Evolutionary conservation across 2,888 invertebrate species (phyloP).

Genomic region (Pammene aurita): DNA sequence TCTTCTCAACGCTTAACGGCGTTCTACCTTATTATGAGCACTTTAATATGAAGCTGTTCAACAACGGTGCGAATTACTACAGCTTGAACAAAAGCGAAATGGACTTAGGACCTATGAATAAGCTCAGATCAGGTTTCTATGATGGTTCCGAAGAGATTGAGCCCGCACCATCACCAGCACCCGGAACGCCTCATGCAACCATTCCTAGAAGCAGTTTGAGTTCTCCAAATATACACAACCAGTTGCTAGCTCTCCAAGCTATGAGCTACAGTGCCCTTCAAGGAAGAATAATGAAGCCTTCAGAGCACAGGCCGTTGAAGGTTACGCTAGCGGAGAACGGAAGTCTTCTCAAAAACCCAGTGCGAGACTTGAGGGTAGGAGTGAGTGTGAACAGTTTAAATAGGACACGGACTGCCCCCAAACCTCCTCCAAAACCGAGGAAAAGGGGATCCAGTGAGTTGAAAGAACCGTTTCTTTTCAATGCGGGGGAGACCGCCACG

Average conservation of each 20-base stretch:
- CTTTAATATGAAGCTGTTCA: constrained; percentile 92
- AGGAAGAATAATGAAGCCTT: constrained; percentile 53
- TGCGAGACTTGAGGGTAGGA: constrained; percentile 60
- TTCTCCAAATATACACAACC: constrained; percentile 80
- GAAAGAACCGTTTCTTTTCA: constrained; percentile 90
- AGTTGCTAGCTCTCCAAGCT: constrained; percentile 73
- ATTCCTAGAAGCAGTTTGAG: constrained; percentile 78
- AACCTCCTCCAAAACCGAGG: constrained; percentile 91
- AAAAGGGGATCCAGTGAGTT: constrained; percentile 86
- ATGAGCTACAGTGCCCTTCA: constrained; percentile 60
- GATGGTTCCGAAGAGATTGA: constrained; percentile 77
- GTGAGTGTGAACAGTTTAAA: constrained; percentile 68
- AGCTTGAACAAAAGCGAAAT: constrained; percentile 89
- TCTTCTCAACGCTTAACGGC: constrained; percentile 73
- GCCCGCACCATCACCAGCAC: constrained; percentile 79
- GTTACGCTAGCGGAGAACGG: constrained; percentile 71
- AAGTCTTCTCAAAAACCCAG: constrained; percentile 59
- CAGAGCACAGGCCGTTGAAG: constrained; percentile 67
- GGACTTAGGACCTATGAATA: constrained; percentile 81
- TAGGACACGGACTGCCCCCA: constrained; percentile 85
- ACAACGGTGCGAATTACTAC: constrained; percentile 89
- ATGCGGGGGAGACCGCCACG: constrained; percentile 92
- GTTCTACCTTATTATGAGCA: constrained; percentile 88
- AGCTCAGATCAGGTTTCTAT: constrained; percentile 74
- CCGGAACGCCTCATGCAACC: constrained; percentile 77